A percentile compares a stretch with the other conserved stretches of the same genome.
These are phyloP conservation scores for Galeopsomyia nigrocyanea DNA, from an alignment of 2,888 invertebrate species.

Conservation along the genomic window DNA sequence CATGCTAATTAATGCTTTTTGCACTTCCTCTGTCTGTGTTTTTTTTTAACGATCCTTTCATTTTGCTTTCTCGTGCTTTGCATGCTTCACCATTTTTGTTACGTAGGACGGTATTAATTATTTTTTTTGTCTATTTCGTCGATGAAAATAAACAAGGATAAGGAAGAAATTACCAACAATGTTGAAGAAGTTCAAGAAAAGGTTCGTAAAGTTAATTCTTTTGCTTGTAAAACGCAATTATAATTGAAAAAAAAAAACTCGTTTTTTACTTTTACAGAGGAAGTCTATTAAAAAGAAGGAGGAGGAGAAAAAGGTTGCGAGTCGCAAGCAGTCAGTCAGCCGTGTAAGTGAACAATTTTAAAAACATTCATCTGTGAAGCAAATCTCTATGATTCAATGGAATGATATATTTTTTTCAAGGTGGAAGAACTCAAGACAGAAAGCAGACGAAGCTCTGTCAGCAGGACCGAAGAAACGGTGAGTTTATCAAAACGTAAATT, in stretches of 20 bases:
- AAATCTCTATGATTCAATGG: not conserved
- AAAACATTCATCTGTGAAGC: not conserved
- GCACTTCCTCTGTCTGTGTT: not conserved
- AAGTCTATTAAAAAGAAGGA: conserved; percentile 49
- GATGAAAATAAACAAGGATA: conserved; percentile 49
- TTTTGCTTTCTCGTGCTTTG: conserved; percentile 9
- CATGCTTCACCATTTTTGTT: not conserved
- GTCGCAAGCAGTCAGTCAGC: conserved; percentile 62
- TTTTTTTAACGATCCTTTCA: not conserved
- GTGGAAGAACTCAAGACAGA: conserved; percentile 64
- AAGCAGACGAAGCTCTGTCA: conserved; percentile 65
- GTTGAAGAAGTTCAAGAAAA: conserved; percentile 59
- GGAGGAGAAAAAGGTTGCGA: conserved; percentile 57
- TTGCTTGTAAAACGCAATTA: not conserved
- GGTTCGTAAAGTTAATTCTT: conserved; percentile 51
- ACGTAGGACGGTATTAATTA: too few species aligned
- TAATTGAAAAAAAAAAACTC: too few species aligned
- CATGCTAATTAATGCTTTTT: conserved; percentile 27
- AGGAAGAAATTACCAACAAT: conserved; percentile 64
- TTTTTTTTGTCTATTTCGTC: too few species aligned
- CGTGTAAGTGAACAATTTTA: conserved; percentile 51
- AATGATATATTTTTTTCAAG: conserved; percentile 46
- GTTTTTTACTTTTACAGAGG: conserved; percentile 31
- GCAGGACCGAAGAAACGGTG: conserved; percentile 57
- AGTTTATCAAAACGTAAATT: conserved; percentile 12